Percentiles rank a stretch among this genome's conserved stretches.
Evolutionary conservation across 2,797 vertebrate species (phyloP).

Genomic region (Botia kubotai): DNA sequence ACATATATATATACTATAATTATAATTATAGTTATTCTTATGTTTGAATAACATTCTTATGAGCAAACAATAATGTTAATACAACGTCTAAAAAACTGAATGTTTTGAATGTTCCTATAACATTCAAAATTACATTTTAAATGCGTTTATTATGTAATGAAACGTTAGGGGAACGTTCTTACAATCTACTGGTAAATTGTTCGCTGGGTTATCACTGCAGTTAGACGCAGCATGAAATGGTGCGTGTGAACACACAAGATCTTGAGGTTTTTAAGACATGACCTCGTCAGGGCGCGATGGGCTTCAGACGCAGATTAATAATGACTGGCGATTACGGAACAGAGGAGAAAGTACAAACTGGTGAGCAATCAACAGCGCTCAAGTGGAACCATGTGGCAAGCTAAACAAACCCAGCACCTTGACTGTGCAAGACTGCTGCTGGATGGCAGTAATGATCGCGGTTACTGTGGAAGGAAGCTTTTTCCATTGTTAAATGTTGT

Average conservation of each 20-base stretch:
- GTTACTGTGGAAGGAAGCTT: slow-evolving; percentile 45
- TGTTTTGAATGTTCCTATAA: too few species aligned
- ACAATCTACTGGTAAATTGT: too few species aligned
- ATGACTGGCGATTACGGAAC: slow-evolving; percentile 8
- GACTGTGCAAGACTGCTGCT: slow-evolving; percentile 34
- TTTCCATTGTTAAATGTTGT: slow-evolving; percentile 44
- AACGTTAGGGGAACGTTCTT: too few species aligned
- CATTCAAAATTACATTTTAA: too few species aligned
- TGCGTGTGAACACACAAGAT: too few species aligned
- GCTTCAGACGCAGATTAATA: not conserved
- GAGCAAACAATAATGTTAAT: too few species aligned
- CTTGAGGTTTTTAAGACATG: not conserved
- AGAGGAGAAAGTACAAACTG: slow-evolving; percentile 21
- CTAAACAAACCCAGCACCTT: slow-evolving; percentile 34
- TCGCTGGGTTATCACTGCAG: not conserved
- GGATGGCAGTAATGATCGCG: slow-evolving; percentile 42
- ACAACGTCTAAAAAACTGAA: too few species aligned
- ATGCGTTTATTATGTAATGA: too few species aligned
- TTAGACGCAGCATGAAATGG: not conserved
- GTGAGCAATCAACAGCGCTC: slow-evolving; percentile 40
- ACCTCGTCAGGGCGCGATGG: not conserved
- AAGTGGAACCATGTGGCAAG: slow-evolving; percentile 50
- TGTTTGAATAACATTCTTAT: too few species aligned
- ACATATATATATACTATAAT: too few species aligned
- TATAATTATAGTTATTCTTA: too few species aligned